Conservation (phyloP, 37 sponge, comb jelly and placozoan species). For the Hexactinellida sp. region DNA sequence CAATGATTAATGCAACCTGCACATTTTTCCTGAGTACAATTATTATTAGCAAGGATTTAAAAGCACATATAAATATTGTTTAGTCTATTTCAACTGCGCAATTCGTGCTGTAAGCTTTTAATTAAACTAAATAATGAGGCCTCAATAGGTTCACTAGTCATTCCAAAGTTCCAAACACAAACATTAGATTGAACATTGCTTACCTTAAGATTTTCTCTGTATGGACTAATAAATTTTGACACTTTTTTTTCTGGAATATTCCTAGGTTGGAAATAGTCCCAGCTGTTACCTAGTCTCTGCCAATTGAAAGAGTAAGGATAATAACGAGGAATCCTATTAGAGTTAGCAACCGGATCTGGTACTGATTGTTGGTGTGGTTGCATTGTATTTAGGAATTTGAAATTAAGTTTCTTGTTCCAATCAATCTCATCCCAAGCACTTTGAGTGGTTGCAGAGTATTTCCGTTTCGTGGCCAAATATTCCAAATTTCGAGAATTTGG, state of each 20-base stretch:
- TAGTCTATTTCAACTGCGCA: no score
- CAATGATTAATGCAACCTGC: no score
- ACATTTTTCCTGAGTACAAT: no score
- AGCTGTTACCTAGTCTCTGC: neutral
- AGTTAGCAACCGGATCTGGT: constrained; percentile 6
- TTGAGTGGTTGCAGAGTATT: neutral
- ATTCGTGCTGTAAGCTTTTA: no score
- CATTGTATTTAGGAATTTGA: neutral
- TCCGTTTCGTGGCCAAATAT: neutral
- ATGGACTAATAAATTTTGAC: neutral
- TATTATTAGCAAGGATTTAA: no score
- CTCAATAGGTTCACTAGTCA: no score
- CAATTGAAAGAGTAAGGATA: neutral
- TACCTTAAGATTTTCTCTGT: neutral
- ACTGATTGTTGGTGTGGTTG: neutral
- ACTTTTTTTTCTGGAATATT: neutral
- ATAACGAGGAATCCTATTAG: constrained; percentile 2
- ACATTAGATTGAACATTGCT: no score
- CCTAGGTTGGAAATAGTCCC: neutral
- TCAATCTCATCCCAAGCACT: neutral
- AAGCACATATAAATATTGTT: no score
- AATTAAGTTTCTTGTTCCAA: neutral
- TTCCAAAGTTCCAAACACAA: no score
- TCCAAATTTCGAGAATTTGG: neutral
- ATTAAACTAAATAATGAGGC: no score